phyloP scores from a whole-genome alignment of 2,113 vertebrate species.

The Serilophus lunatus region DNA sequence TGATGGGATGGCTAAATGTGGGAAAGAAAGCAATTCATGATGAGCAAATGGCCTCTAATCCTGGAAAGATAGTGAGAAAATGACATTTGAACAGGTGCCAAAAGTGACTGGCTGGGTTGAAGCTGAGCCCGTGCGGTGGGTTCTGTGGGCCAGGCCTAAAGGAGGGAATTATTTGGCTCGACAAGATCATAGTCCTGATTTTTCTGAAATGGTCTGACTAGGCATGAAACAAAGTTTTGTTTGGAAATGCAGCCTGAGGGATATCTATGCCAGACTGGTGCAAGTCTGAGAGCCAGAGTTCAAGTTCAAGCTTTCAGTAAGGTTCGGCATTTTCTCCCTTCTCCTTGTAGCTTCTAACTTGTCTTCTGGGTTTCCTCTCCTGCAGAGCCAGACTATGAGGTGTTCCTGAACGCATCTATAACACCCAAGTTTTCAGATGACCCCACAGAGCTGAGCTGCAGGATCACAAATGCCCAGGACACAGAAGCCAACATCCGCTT shows the following conservation, averaged over 20 bases:
- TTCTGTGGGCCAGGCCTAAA: background rate
- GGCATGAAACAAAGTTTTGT: background rate
- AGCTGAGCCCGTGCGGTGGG: background rate
- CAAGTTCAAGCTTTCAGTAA: background rate
- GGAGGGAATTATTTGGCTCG: background rate
- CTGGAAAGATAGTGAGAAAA: background rate
- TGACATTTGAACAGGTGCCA: background rate
- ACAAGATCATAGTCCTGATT: background rate
- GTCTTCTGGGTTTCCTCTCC: background rate
- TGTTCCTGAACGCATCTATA: constrained; percentile 74
- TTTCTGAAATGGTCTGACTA: background rate
- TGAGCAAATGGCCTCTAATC: background rate
- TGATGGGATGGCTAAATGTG: background rate
- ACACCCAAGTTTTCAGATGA: constrained; percentile 79
- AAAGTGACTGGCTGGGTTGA: background rate
- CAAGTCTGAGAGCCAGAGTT: background rate
- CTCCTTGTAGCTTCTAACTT: background rate
- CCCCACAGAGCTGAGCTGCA: constrained; percentile 84
- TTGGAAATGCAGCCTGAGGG: background rate
- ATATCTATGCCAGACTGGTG: background rate
- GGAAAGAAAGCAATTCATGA: background rate
- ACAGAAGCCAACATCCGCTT: constrained; percentile 62
- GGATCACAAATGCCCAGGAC: constrained; percentile 70
- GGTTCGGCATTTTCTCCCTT: background rate
- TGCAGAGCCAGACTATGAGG: constrained; percentile 79